A percentile compares a stretch with the other conserved stretches of the same genome.
Evolutionary conservation across 2,113 vertebrate species (phyloP).

Genomic region (Neotoma lepida): DNA sequence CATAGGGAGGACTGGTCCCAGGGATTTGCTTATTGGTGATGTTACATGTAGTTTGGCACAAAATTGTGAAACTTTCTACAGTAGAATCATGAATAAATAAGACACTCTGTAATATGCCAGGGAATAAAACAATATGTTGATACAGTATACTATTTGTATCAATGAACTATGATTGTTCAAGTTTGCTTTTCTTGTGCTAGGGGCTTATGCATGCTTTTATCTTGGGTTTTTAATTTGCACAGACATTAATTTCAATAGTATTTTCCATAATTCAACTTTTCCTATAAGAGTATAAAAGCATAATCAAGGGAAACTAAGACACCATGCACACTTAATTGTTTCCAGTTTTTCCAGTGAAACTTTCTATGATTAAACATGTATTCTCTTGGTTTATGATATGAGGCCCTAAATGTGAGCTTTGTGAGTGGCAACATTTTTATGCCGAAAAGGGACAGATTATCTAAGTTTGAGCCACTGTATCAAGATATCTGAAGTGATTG

Average conservation of each 20-base stretch:
- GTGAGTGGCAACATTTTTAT: neutral
- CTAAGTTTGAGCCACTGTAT: neutral
- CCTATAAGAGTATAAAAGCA: neutral
- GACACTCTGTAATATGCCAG: neutral
- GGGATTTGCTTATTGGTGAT: neutral
- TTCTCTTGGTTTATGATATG: neutral
- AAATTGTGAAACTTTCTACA: neutral
- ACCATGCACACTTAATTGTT: neutral
- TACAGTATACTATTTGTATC: neutral
- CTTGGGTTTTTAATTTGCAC: neutral
- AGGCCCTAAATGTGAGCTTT: neutral
- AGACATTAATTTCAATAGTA: slow-evolving; percentile 36
- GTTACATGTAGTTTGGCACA: neutral
- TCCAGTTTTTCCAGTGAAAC: neutral
- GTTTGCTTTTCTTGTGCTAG: slow-evolving; percentile 22
- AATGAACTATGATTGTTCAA: neutral
- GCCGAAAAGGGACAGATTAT: neutral
- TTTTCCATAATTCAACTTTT: neutral
- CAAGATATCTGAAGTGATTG: neutral
- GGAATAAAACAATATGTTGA: neutral
- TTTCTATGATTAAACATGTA: neutral
- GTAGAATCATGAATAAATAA: neutral
- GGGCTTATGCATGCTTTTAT: neutral
- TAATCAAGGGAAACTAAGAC: neutral
- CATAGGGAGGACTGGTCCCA: neutral